Base-by-base conservation (phyloP, 2,888 invertebrate genomes). In the Caenorhabditis becei region DNA sequence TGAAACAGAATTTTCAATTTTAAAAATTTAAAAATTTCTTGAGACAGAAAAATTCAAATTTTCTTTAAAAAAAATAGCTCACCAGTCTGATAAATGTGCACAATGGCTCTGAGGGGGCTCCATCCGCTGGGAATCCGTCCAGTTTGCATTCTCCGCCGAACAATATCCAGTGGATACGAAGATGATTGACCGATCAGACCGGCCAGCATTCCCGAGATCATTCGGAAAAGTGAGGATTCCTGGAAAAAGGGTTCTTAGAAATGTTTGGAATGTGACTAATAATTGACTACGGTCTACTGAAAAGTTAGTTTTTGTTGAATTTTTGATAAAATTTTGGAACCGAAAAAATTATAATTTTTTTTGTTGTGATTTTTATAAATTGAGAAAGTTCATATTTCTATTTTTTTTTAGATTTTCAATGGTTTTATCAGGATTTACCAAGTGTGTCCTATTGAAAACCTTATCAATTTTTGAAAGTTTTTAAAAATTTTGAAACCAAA, bases 121-220 rank as follows among this genome's bases (percentile, higher is more conserved):
- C 95, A 91, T 47, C 99, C 98, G 92, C 97, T 98, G 16, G 88
- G 88, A 11, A 88, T 82, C 66, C 86, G 65, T 28, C 89, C 89
- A 1, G 91, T 91, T 75, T 91, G 91, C 91, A 91, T 90, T 72
- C 91, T 61, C 78, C 94, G 92, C 16, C 96, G 93, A 81, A 97
- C 95, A 92, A 97, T 96, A 92, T 97, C 97, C 77, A 99, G 93
- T 14, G 99, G 99, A 93, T 99, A 99, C 82, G 97, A 97, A 28
- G 96, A 94, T 0, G 96, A 95, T 93, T 99, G 99, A 0, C 97
- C 97, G 24, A 96, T 93, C 88, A 96, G 94, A 32, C 99, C 99
- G 37, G 98, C 97, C 32, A 94, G 91, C 37, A 97, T 97, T 24
- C 98, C 98, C 92, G 95, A 96, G 77, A 93, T 91, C 91, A 97